Evolutionary conservation across 2,888 invertebrate genomes (phyloP).

Genomic region (Leptinotarsa rubiginosa): DNA sequence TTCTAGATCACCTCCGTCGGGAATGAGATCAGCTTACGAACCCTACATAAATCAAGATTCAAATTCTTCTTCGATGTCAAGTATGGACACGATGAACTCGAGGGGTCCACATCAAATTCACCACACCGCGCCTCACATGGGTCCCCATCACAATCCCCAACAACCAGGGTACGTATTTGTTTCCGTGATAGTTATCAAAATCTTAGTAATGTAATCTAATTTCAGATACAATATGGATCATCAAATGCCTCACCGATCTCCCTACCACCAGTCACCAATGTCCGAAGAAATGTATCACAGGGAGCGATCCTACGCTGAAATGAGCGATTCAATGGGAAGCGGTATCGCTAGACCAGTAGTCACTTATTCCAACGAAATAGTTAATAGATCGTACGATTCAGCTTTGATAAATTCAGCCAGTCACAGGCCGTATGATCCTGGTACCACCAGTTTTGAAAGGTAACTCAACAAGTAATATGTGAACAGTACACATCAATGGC

Average conservation of each 20-base stretch:
- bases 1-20: slow-evolving; percentile 66
- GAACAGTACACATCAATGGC: neutral
- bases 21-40: slow-evolving; percentile 70
- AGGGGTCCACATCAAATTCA: slow-evolving; percentile 67
- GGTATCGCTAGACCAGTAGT: slow-evolving; percentile 71
- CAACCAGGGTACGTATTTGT: slow-evolving; percentile 53
- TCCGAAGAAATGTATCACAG: slow-evolving; percentile 68
- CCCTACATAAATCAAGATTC: slow-evolving; percentile 78
- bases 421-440: slow-evolving; percentile 73
- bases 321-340: slow-evolving; percentile 72
- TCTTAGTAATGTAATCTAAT: neutral
- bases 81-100: slow-evolving; percentile 75
- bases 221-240: slow-evolving; percentile 69
- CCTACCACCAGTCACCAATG: slow-evolving; percentile 77
- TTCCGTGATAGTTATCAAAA: neutral
- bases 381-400: slow-evolving; percentile 67
- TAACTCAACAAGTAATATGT: slow-evolving; percentile 12
- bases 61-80: slow-evolving; percentile 76
- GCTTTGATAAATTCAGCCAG: slow-evolving; percentile 67
- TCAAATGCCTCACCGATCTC: slow-evolving; percentile 67
- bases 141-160: slow-evolving; percentile 68
- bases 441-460: slow-evolving; percentile 53
- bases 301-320: slow-evolving; percentile 71
- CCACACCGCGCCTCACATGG: slow-evolving; percentile 55
- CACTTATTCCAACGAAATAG: slow-evolving; percentile 71